A percentile compares a stretch with the other conserved stretches of the same genome.
Conservation (phyloP, 2,888 invertebrate species). For the Platycheirus rosarum region DNA sequence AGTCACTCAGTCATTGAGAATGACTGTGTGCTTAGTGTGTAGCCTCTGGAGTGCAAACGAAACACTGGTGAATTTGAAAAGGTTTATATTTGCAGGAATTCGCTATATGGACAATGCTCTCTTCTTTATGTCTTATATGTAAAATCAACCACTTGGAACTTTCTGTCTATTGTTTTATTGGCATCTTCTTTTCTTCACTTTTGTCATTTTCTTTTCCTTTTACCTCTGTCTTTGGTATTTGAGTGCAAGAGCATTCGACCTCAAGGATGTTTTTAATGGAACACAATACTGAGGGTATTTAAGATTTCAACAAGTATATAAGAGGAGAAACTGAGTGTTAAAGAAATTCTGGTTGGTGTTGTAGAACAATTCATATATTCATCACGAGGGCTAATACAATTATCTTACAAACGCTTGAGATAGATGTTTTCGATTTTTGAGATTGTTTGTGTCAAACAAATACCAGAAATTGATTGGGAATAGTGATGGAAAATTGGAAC, state of each 20-base stretch:
- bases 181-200: constrained; percentile 9
- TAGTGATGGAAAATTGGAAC: background rate
- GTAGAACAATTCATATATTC: constrained; percentile 20
- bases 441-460: constrained; percentile 15
- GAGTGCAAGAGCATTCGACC: constrained; percentile 35
- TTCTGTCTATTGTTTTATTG: constrained; percentile 55
- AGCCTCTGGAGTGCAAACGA: constrained; percentile 58
- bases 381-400: constrained; percentile 55
- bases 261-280: constrained; percentile 51
- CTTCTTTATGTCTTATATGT: constrained; percentile 25
- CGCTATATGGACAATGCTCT: background rate
- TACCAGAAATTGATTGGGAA: background rate
- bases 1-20: constrained; percentile 54
- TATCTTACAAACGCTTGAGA: constrained; percentile 44
- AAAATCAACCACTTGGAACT: constrained; percentile 70
- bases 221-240: constrained; percentile 27
- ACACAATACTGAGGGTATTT: constrained; percentile 47
- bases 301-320: constrained; percentile 19
- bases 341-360: background rate
- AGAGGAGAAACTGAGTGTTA: constrained; percentile 9
- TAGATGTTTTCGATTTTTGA: constrained; percentile 29
- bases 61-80: constrained; percentile 37
- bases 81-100: constrained; percentile 22
- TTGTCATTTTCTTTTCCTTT: constrained; percentile 7
- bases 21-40: constrained; percentile 49